A percentile compares a stretch with the other conserved stretches of the same genome.
Evolutionary conservation across 92 coral and sea anemone genomes (phyloP).

Genomic region (Blastomussa wellsi): DNA sequence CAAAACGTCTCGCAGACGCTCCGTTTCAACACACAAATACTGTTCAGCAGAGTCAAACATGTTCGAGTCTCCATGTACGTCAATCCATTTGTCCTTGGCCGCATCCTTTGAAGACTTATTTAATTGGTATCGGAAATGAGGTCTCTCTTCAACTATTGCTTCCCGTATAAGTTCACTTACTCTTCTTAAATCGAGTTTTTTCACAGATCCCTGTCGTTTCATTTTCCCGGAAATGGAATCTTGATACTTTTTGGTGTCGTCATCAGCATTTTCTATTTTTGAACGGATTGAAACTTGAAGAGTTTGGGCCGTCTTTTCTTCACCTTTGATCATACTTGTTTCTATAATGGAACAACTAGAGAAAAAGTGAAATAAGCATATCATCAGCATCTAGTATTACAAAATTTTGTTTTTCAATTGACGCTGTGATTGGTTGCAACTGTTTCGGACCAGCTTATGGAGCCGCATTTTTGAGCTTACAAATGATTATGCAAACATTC

Average conservation of each 20-base stretch:
- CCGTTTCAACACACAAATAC: constrained; percentile 80
- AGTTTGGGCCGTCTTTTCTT: constrained; percentile 91
- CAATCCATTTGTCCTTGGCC: constrained; percentile 83
- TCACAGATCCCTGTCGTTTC: constrained; percentile 84
- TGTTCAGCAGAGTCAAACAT: constrained; percentile 82
- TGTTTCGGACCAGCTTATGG: too few relatives aligned
- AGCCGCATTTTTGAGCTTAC: too few relatives aligned
- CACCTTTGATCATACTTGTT: constrained; percentile 89
- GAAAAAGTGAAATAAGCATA: not conserved
- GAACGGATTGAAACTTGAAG: constrained; percentile 87
- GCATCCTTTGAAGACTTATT: constrained; percentile 85
- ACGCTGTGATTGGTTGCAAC: not conserved
- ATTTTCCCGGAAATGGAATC: constrained; percentile 80
- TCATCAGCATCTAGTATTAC: not conserved
- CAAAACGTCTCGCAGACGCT: constrained; percentile 64
- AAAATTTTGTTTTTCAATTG: too few relatives aligned
- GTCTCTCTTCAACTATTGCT: constrained; percentile 72
- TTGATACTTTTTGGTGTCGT: constrained; percentile 79
- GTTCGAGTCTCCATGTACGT: constrained; percentile 77
- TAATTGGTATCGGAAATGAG: constrained; percentile 93
- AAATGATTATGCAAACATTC: too few relatives aligned
- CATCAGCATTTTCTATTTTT: constrained; percentile 90
- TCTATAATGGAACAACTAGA: constrained; percentile 79
- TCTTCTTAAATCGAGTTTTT: constrained; percentile 80
- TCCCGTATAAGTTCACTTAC: constrained; percentile 72